Percentiles rank a stretch among this genome's conserved stretches.
phyloP scores from a whole-genome alignment of 1,140 invertebrate species.

The Drosophila mojavensis region DNA sequence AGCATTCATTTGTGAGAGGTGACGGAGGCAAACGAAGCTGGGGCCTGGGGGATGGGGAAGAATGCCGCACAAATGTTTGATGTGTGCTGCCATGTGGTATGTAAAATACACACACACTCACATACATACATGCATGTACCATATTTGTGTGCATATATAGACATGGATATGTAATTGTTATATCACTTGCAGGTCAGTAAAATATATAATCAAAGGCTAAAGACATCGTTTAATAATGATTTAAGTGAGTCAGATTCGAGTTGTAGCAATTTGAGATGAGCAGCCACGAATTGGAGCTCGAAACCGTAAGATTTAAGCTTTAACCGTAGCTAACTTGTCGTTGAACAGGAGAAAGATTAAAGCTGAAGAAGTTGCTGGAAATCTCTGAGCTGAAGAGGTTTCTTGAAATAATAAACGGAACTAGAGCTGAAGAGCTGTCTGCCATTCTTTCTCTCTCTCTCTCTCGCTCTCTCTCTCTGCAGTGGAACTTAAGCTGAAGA shows the following conservation, averaged over 20 bases:
- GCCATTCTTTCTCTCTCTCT: background rate
- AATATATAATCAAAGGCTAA: background rate
- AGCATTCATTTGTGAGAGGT: constrained; percentile 39
- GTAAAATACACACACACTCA: constrained; percentile 17
- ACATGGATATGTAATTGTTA: background rate
- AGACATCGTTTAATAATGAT: background rate
- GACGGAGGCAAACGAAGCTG: background rate
- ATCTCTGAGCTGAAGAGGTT: too few species aligned
- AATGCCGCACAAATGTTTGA: constrained; percentile 3
- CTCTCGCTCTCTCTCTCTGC: too few species aligned
- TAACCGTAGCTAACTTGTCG: too few species aligned
- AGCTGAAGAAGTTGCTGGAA: background rate
- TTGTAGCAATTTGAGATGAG: too few species aligned
- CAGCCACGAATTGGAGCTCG: background rate
- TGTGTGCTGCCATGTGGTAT: constrained; percentile 30
- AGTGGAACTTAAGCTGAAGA: too few species aligned
- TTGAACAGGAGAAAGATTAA: background rate
- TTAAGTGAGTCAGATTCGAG: too few species aligned
- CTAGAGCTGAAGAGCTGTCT: background rate
- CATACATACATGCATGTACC: constrained; percentile 1
- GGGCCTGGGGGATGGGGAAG: background rate
- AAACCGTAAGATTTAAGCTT: background rate
- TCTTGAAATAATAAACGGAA: too few species aligned
- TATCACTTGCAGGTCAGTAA: constrained; percentile 26
- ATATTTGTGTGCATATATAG: background rate